Conservation (phyloP, 2,888 invertebrate species). For the Lasioglossum oenotherae region DNA sequence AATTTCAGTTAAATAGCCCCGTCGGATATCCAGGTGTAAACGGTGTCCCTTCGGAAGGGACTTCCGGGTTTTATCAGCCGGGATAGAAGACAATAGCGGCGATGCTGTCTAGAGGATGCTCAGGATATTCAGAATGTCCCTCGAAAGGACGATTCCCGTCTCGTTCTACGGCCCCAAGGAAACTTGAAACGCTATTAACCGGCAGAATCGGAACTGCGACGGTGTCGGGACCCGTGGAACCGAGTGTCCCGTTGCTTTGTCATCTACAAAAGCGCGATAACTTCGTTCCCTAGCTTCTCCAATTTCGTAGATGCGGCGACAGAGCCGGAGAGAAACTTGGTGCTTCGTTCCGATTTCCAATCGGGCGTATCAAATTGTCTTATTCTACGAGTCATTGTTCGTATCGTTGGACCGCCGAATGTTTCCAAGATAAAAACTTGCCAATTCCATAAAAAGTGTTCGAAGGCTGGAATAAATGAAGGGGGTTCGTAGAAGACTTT, state of each 20-base stretch:
- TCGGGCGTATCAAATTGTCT: too few species aligned
- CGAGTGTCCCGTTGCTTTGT: background rate
- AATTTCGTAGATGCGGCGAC: background rate
- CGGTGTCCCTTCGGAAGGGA: background rate
- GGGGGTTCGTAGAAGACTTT: background rate
- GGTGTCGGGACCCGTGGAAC: background rate
- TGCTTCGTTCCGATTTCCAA: too few species aligned
- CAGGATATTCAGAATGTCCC: background rate
- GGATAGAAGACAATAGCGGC: background rate
- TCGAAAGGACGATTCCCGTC: too few species aligned
- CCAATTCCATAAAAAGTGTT: too few species aligned
- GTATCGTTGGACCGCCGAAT: too few species aligned
- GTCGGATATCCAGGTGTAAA: background rate
- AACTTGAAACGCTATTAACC: background rate
- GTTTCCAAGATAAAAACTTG: too few species aligned
- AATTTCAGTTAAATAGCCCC: background rate
- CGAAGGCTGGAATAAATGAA: too few species aligned
- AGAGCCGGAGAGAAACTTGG: too few species aligned
- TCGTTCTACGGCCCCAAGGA: background rate
- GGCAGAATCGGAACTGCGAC: background rate
- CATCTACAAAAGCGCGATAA: background rate
- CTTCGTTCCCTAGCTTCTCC: background rate
- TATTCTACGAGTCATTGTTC: too few species aligned
- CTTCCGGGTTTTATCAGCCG: constrained; percentile 4
- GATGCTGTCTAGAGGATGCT: background rate